Conservation (phyloP, 2,888 invertebrate genomes). For the Caenorhabditis panamensis region DNA sequence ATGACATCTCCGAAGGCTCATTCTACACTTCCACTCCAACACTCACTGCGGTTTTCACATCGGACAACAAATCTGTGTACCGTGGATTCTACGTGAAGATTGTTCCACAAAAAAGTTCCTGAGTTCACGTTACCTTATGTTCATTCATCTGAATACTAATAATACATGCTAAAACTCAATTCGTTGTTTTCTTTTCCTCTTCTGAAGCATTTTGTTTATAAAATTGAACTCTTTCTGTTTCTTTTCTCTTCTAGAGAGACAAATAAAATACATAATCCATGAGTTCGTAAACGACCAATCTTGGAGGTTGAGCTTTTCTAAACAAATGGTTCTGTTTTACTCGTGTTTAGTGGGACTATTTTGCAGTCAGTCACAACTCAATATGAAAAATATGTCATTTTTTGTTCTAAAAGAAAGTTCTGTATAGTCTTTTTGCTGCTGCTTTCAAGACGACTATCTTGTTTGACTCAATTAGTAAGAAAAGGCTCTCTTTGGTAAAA, state of each 20-base stretch:
- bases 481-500: not conserved
- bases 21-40: constrained; percentile 3
- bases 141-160: not conserved
- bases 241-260: not conserved
- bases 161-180: not conserved
- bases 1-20: constrained; percentile 19
- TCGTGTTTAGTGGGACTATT: not conserved
- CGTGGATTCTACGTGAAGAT: constrained; percentile 34
- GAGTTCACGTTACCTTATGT: not conserved
- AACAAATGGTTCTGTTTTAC: constrained; percentile 3
- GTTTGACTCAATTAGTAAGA: too few relatives aligned
- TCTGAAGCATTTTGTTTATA: not conserved
- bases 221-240: constrained; percentile 5
- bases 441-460: too few relatives aligned
- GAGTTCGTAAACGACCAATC: constrained; percentile 47
- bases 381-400: too few relatives aligned
- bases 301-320: constrained; percentile 15
- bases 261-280: constrained; percentile 41
- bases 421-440: not conserved
- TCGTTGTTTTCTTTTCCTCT: not conserved
- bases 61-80: constrained; percentile 26
- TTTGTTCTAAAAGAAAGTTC: too few relatives aligned
- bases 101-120: not conserved
- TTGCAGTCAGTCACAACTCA: too few relatives aligned
- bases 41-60: constrained; percentile 15